Base-by-base conservation (phyloP, 2,797 vertebrate species). In the Synaphobranchus kaupii region DNA sequence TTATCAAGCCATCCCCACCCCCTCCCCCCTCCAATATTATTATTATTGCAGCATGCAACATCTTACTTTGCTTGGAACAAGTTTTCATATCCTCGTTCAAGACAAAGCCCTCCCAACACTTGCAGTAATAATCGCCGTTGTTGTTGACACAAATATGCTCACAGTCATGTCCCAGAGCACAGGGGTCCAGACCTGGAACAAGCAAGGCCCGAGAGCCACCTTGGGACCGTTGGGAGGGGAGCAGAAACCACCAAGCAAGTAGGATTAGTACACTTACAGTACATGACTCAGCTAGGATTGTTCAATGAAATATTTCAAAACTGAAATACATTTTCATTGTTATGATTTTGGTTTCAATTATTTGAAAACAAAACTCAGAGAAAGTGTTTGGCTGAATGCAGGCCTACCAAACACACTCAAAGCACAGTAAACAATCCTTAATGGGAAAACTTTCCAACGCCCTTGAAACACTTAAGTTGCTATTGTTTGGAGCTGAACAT, bases 31-130 rank as follows among this genome's bases (percentile, higher is more conserved):
- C n/a, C 1, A 22, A 34, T 12, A 9, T 71, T 71, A 31, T 28
- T 71, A n/a, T 1, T 71, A 12, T 71, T 8, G n/a, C 28, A 71
- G 7, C 28, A 31, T 66, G 63, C 63, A 66, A n/a, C 7, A 66
- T 71, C 66, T 71, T 71, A 71, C 73, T 76, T 76, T 76, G 73
- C 34, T 8, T 76, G 34, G 94, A 93, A 88, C 95, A 96, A 0
- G 91, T 94, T 60, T 88, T 95, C 88, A 86, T 88, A 86, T 96
- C 95, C 10, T 90, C 88, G 28, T 94, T 95, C 89, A 96, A 88
- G 86, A 54, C 88, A 54, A 93, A 95, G n/a, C 95, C 95, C 34
- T 91, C 89, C 0, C 90, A 89, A 90, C 96, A 96, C 88, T 88
- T 90, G 13, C 94, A 96, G 50, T 91, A 89, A 3, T 91, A 92